A percentile compares a stretch with the other conserved stretches of the same genome.
These are phyloP conservation scores for Limosa lapponica DNA, from an alignment of 2,797 vertebrate species.

Conservation along the genomic window DNA sequence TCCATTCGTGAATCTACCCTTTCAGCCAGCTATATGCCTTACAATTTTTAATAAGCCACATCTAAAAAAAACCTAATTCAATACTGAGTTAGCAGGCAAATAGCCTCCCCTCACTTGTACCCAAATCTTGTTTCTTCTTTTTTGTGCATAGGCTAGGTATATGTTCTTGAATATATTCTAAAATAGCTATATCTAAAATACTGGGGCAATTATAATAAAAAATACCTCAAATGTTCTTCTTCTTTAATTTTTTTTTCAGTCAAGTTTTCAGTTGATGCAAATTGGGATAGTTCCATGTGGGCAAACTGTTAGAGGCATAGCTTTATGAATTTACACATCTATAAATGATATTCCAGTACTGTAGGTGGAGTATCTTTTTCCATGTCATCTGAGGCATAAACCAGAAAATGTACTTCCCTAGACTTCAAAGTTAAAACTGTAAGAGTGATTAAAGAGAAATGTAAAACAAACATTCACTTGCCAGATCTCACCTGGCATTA, in stretches of 20 bases:
- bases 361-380: conserved; percentile 67
- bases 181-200: neutral
- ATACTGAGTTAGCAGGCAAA: neutral
- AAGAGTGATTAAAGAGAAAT: conserved; percentile 66
- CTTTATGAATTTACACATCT: conserved; percentile 48
- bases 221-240: neutral
- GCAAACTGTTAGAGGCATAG: conserved; percentile 40
- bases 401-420: conserved; percentile 50
- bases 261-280: neutral
- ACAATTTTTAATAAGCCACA: neutral
- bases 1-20: neutral
- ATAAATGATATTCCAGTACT: conserved; percentile 61
- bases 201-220: neutral
- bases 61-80: neutral
- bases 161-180: neutral
- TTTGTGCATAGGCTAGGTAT: neutral
- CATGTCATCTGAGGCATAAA: conserved; percentile 57
- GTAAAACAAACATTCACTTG: conserved; percentile 51
- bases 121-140: neutral
- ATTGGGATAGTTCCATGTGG: conserved; percentile 11
- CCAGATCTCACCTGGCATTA: conserved; percentile 67
- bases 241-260: neutral
- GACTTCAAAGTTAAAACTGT: conserved; percentile 58
- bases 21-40: neutral
- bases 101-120: neutral